A percentile compares a stretch with the other conserved stretches of the same genome.
phyloP scores from a whole-genome alignment of 92 coral and sea anemone genomes.

The Phymanthus crucifer region DNA sequence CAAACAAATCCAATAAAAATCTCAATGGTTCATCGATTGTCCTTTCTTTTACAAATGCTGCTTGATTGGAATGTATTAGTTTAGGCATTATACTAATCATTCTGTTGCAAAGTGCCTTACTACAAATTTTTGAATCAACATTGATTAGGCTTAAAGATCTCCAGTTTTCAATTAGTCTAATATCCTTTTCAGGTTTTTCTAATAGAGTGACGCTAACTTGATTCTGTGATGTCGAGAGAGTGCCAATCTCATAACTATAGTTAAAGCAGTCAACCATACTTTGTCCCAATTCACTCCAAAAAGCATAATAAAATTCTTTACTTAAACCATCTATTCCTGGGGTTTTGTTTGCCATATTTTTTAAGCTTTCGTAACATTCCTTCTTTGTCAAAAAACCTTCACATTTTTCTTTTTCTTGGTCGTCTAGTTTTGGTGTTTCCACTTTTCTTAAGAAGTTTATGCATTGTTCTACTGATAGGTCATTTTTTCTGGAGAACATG shows the following conservation, averaged over 20 bases:
- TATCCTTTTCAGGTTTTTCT: slow-evolving; percentile 32
- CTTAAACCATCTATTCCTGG: slow-evolving; percentile 27
- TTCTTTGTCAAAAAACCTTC: slow-evolving; percentile 14
- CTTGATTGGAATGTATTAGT: slow-evolving; percentile 32
- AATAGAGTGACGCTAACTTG: slow-evolving; percentile 27
- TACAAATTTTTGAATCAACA: slow-evolving; percentile 34
- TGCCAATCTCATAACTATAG: slow-evolving; percentile 8
- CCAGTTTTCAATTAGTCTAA: slow-evolving; percentile 30
- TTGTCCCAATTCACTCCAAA: slow-evolving; percentile 22
- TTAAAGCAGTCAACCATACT: slow-evolving; percentile 21
- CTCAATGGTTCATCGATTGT: too few relatives aligned
- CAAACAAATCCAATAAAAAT: too few relatives aligned
- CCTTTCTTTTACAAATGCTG: too few relatives aligned
- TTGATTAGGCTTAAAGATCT: slow-evolving; percentile 33
- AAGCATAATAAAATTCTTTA: slow-evolving; percentile 16
- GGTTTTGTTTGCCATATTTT: slow-evolving; percentile 19
- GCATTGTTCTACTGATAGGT: slow-evolving; percentile 8
- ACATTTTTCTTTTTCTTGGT: slow-evolving; percentile 15
- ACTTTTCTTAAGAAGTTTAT: neutral
- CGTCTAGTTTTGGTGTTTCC: slow-evolving; percentile 9
- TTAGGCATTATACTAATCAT: slow-evolving; percentile 24
- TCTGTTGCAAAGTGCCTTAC: slow-evolving; percentile 35
- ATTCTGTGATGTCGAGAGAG: slow-evolving; percentile 14
- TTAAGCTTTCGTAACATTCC: slow-evolving; percentile 30
- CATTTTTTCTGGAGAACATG: slow-evolving; percentile 4